Evolutionary conservation across 2,113 vertebrate species (phyloP).

Genomic region (Mormyrus lacerda): DNA sequence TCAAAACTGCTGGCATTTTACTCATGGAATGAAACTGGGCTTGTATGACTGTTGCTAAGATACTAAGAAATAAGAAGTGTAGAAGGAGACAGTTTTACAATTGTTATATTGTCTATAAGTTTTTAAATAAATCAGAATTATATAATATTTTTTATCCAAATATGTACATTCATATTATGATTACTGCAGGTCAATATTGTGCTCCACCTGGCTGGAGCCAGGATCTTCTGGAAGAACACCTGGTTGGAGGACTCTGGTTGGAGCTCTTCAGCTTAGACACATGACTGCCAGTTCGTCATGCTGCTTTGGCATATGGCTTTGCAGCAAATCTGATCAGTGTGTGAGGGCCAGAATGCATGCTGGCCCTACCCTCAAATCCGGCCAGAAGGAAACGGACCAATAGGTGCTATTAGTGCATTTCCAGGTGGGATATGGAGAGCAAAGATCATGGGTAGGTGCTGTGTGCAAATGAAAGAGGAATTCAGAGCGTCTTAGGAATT

Average conservation of each 20-base stretch:
- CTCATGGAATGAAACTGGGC: neutral
- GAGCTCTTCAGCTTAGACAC: neutral
- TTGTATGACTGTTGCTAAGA: neutral
- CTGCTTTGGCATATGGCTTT: conserved; percentile 65
- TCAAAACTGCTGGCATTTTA: neutral
- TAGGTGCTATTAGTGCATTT: neutral
- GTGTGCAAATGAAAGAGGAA: neutral
- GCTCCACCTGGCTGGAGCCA: neutral
- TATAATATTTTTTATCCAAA: neutral
- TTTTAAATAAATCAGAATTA: neutral
- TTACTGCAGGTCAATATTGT: neutral
- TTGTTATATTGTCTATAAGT: neutral
- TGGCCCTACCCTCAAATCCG: conserved; percentile 37
- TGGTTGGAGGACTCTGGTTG: neutral
- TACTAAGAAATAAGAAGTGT: neutral
- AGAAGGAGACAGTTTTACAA: neutral
- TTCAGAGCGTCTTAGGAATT: neutral
- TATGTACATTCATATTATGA: neutral
- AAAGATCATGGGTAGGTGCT: neutral
- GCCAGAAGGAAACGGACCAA: conserved; percentile 8
- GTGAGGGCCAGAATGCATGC: conserved; percentile 53
- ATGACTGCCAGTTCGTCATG: conserved; percentile 51
- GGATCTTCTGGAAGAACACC: neutral
- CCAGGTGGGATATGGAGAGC: neutral
- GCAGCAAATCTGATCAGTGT: conserved; percentile 64